Base-by-base conservation (phyloP, 2,113 vertebrate genomes). In the Origma solitaria region DNA sequence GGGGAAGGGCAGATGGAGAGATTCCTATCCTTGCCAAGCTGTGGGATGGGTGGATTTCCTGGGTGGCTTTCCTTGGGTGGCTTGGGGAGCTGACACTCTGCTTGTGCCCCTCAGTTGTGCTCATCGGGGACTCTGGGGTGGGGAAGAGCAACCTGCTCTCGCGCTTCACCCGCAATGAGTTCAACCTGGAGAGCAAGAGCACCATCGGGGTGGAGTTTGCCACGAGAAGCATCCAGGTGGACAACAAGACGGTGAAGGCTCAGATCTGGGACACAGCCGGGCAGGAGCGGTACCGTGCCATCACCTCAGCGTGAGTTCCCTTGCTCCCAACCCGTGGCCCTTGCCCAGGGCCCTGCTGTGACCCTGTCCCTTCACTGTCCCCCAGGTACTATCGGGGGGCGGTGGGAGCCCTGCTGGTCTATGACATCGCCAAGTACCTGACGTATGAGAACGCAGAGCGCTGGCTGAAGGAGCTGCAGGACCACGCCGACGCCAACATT, bases 251-350 rank as follows among this genome's bases (percentile, higher is more conserved):
- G 0, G 96, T 99, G 93, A 99, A 99, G 97, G 98, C 98, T 35
- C 98, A 99, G 97, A 99, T 99, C 92, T 99, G 98, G 98, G 98
- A 99, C 96, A 99, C 98, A 0, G 98, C 98, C 0, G 98, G 98
- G 53, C 98, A 98, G 97, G 98, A 99, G 96, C 97, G 98, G 16
- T 99, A 99, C 96, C 95, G 98, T 0, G 98, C 98, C 82, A 99
- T 99, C 97, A 99, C 98, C 31, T 98, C 98, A 0, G 98, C 98
- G 98, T 98, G 96, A 98, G 98, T 98, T 13, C 8, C 53, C 65
- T 15, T 6, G 2, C 9, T 38, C 10, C 77, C 45, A 15, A 1
- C 5, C 24, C 0, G 0, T 0, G 5, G 3, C 60, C 44, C 56
- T 25, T 9, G 0, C 0, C 22, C 1, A 0, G 16, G 42, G 8